Evolutionary conservation across 2,888 invertebrate genomes (phyloP).

Genomic region (Sarcophaga subvicina): DNA sequence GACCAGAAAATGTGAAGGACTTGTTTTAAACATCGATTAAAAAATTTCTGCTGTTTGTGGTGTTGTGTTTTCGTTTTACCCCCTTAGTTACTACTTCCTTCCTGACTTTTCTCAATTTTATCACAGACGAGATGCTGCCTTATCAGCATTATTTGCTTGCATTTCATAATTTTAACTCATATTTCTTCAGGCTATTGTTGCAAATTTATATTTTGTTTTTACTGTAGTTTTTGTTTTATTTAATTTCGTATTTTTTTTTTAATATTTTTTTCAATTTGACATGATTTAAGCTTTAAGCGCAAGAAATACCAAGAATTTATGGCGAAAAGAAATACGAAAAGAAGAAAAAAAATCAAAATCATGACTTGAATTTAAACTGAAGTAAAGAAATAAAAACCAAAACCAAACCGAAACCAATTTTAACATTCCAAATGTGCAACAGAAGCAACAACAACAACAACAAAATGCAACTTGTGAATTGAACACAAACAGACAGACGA

Average conservation of each 20-base stretch:
- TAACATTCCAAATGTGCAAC: constrained; percentile 5
- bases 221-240: no score
- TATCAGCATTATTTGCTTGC: no score
- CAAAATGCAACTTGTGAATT: constrained; percentile 34
- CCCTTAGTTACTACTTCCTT: no score
- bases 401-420: constrained; percentile 38
- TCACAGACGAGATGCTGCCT: no score
- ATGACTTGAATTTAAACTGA: constrained; percentile 44
- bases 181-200: background rate
- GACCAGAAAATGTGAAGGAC: no score
- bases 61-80: no score
- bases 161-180: no score
- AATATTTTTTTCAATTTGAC: constrained; percentile 7
- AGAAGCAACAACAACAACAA: constrained; percentile 2
- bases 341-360: constrained; percentile 26
- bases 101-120: no score
- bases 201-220: constrained; percentile 9
- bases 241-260: no score
- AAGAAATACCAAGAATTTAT: constrained; percentile 48
- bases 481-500: constrained; percentile 6
- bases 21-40: no score
- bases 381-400: constrained; percentile 11
- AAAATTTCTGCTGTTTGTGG: no score
- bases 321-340: no score
- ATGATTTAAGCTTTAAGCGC: constrained; percentile 41